A percentile compares a stretch with the other conserved stretches of the same genome.
phyloP scores from a whole-genome alignment of 2,113 vertebrate species.

The Sturnira hondurensis region DNA sequence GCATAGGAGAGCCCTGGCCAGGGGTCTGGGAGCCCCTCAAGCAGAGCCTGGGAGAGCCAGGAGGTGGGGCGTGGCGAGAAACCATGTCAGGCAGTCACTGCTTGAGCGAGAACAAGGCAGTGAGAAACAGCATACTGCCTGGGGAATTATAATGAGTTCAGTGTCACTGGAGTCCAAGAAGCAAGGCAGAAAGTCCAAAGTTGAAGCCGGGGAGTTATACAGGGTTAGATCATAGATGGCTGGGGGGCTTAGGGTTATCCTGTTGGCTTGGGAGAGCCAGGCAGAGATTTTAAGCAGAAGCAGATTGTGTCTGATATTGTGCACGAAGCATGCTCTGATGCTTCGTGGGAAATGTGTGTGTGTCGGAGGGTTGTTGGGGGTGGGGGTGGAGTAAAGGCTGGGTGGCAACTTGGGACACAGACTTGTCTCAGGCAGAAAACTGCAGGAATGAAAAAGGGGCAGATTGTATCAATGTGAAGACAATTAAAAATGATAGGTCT shows the following conservation, averaged over 20 bases:
- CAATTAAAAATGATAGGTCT: neutral
- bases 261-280: neutral
- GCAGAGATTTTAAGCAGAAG: neutral
- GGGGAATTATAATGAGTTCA: slow-evolving; percentile 70
- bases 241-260: neutral
- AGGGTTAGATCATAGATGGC: neutral
- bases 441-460: neutral
- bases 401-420: neutral
- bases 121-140: slow-evolving; percentile 29
- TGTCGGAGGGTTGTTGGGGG: fast-evolving
- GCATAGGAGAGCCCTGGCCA: neutral
- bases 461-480: neutral
- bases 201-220: neutral
- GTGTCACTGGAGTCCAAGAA: slow-evolving; percentile 31
- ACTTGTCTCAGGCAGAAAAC: neutral
- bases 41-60: neutral
- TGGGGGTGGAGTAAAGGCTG: neutral
- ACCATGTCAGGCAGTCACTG: neutral
- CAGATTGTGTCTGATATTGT: neutral
- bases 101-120: slow-evolving; percentile 31
- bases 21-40: neutral
- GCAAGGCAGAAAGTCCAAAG: slow-evolving; percentile 51
- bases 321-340: neutral
- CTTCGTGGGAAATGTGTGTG: neutral
- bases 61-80: neutral